phyloP scores from a whole-genome alignment of 2,888 invertebrate species.

The Coremacera marginata region DNA sequence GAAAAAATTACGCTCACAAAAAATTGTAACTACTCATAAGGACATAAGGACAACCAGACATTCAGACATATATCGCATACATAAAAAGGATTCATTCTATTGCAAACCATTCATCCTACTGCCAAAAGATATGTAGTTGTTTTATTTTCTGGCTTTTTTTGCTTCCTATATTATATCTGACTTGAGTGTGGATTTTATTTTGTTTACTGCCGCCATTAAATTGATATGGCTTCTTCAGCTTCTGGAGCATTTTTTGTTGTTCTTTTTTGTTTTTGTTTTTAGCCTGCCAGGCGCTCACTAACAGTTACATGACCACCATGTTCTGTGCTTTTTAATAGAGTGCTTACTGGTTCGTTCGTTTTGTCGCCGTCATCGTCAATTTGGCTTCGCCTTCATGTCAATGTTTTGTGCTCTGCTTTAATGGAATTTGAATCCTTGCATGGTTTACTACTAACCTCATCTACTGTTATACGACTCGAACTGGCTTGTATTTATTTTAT shows the following conservation, averaged over 20 bases:
- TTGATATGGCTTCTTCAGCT: slow-evolving; percentile 29
- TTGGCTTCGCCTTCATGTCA: background rate
- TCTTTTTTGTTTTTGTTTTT: too few relatives aligned
- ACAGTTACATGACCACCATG: too few relatives aligned
- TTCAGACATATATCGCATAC: background rate
- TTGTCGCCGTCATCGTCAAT: background rate
- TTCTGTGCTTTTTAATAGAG: background rate
- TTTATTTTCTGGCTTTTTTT: background rate
- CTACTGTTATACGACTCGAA: background rate
- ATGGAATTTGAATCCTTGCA: slow-evolving; percentile 37
- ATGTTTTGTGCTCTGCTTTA: slow-evolving; percentile 11
- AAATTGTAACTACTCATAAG: background rate
- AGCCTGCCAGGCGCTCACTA: too few relatives aligned
- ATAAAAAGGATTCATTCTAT: background rate
- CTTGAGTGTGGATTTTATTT: slow-evolving; percentile 12
- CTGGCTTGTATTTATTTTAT: too few relatives aligned
- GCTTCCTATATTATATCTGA: background rate
- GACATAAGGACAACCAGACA: background rate
- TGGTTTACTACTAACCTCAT: background rate
- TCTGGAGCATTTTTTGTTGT: too few relatives aligned
- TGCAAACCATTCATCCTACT: background rate
- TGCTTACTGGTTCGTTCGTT: background rate
- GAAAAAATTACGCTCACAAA: background rate
- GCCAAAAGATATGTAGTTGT: background rate
- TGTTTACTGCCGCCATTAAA: slow-evolving; percentile 34